Percentiles rank a stretch among this genome's conserved stretches.
phyloP scores from a whole-genome alignment of 2,113 vertebrate genomes.

The Ameiurus melas region DNA sequence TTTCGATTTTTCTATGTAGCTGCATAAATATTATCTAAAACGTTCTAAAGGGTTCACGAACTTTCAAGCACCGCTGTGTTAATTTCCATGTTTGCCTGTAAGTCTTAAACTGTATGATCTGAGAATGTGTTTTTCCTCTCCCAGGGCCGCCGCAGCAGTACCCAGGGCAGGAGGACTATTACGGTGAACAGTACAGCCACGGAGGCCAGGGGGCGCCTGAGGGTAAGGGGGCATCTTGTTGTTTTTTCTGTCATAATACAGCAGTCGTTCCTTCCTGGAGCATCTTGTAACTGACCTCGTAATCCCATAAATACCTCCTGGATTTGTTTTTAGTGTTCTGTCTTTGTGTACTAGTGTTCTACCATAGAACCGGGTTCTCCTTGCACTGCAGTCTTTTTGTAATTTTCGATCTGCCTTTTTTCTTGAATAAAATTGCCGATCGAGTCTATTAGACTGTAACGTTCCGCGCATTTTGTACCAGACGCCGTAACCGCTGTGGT shows the following conservation, averaged over 20 bases:
- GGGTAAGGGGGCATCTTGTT: slow-evolving; percentile 85
- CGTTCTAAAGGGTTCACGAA: too few relatives aligned
- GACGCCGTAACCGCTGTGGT: not conserved
- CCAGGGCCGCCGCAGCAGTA: slow-evolving; percentile 99
- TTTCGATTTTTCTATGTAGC: too few relatives aligned
- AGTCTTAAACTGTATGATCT: not conserved
- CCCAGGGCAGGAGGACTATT: slow-evolving; percentile 99
- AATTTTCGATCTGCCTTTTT: not conserved
- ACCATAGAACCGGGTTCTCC: not conserved
- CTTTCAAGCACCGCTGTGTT: too few relatives aligned
- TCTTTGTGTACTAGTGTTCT: not conserved
- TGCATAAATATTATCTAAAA: too few relatives aligned
- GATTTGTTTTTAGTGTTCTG: not conserved
- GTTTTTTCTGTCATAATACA: not conserved
- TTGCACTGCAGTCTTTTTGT: not conserved
- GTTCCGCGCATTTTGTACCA: not conserved
- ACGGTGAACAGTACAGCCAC: slow-evolving; percentile 99
- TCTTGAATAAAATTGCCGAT: not conserved
- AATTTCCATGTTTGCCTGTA: not conserved
- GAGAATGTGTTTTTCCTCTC: slow-evolving; percentile 51
- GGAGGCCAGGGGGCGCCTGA: slow-evolving; percentile 97
- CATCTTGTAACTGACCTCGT: not conserved
- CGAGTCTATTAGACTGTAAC: not conserved
- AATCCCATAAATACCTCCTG: not conserved
- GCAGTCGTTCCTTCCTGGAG: too few relatives aligned